Percentiles rank a stretch among this genome's conserved stretches.
Conservation (phyloP, 1,140 invertebrate genomes). For the Drosophila mayri region DNA sequence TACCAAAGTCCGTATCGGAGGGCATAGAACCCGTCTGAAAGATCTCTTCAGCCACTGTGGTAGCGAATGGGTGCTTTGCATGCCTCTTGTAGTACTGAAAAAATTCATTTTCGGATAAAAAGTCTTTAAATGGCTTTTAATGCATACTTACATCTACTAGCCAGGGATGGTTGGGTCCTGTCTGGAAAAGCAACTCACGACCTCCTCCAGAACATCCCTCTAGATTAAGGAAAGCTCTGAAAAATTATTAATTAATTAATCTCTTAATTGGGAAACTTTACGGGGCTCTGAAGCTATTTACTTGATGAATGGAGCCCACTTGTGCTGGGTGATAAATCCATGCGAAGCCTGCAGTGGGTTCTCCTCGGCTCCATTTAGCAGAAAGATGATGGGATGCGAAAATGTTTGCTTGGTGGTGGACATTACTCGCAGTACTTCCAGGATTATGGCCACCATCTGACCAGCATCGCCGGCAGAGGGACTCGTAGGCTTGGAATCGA, state of each 20-base stretch:
- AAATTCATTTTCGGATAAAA: constrained; percentile 1
- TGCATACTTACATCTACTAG: constrained; percentile 89
- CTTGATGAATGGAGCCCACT: constrained; percentile 88
- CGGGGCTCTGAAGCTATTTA: constrained; percentile 85
- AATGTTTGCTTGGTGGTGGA: constrained; percentile 48
- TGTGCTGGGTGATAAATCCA: constrained; percentile 86
- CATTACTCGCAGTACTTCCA: constrained; percentile 89
- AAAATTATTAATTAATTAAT: too few species aligned
- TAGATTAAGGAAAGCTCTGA: constrained; percentile 95
- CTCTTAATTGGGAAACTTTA: too few species aligned
- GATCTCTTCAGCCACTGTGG: constrained; percentile 92
- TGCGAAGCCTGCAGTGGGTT: constrained; percentile 85
- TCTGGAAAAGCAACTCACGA: constrained; percentile 96
- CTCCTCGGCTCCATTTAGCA: constrained; percentile 95
- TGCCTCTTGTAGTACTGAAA: constrained; percentile 91
- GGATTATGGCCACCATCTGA: constrained; percentile 96
- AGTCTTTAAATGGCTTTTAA: constrained; percentile 52
- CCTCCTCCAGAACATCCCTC: constrained; percentile 97
- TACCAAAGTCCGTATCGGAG: constrained; percentile 94
- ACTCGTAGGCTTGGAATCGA: constrained; percentile 94
- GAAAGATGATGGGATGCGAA: constrained; percentile 88
- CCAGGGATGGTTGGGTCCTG: constrained; percentile 95
- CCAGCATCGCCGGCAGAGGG: constrained; percentile 90
- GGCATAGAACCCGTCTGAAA: constrained; percentile 94
- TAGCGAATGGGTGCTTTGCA: constrained; percentile 92